Percentiles rank a stretch among this genome's conserved stretches.
phyloP scores from a whole-genome alignment of 1,140 invertebrate genomes.

The Drosophila sproati region DNA sequence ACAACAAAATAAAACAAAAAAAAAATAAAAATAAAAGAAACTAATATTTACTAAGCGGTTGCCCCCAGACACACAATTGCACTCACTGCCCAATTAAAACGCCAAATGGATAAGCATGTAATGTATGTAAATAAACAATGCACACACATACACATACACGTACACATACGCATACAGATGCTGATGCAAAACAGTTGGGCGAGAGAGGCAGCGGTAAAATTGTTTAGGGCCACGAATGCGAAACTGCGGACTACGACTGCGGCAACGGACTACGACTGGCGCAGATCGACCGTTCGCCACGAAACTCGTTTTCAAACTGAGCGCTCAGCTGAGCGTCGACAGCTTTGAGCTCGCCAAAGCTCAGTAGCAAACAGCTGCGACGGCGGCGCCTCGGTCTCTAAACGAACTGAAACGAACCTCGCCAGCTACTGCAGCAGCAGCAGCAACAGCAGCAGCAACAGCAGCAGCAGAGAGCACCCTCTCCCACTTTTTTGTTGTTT shows the following conservation, averaged over 20 bases:
- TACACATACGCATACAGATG: conserved; percentile 4
- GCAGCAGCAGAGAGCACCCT: conserved; percentile 34
- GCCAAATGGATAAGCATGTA: conserved; percentile 52
- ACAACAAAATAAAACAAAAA: neutral
- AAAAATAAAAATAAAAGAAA: conserved; percentile 34
- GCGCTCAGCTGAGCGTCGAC: conserved; percentile 58
- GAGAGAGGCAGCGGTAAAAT: conserved; percentile 51
- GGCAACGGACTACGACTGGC: conserved; percentile 56
- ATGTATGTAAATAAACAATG: conserved; percentile 72
- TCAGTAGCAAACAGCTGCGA: conserved; percentile 43
- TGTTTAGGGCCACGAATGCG: conserved; percentile 44
- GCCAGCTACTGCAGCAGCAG: conserved; percentile 16
- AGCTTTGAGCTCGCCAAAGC: conserved; percentile 47
- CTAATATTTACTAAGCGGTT: conserved; percentile 48
- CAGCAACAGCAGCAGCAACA: conserved; percentile 28
- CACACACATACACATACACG: conserved; percentile 5
- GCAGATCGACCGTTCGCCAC: conserved; percentile 71
- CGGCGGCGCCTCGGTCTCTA: conserved; percentile 13
- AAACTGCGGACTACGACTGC: conserved; percentile 27
- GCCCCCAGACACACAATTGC: conserved; percentile 33
- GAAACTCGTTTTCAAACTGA: conserved; percentile 78
- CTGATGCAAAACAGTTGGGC: neutral
- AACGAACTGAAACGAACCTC: conserved; percentile 20
- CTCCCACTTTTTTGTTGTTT: neutral
- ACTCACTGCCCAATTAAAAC: conserved; percentile 65